Evolutionary conservation across 1,140 invertebrate species (phyloP), one percentile per base, ranked within the genome.

Genomic region (Cyphomyrmex costatus): DNA sequence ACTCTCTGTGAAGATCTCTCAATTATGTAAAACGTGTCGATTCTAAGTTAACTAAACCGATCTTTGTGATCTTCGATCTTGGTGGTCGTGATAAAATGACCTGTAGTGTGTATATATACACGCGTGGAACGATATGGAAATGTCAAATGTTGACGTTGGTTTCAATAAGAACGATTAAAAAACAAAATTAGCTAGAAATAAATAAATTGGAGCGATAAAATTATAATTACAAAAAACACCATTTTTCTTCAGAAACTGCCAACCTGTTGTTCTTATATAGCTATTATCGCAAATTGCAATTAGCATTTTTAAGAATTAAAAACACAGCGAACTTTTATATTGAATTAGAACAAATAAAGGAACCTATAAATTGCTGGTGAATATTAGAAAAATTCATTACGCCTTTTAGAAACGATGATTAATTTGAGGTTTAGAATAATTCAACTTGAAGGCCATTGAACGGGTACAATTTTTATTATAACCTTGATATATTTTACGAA

Each of bases 231-330:
- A 51, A 79, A 27, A 51, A 51, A 68, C n/a, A 36, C 42, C 36
- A 12, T 66, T 66, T 66, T 66, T n/a, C 14, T 51, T 68, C 46
- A 53, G 7, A 66, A 66, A 14, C 27, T 79, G 61, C n/a, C 77
- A 66, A 66, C 46, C 46, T 30, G n/a, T 3, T 78, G 1, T 78
- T 19, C 16, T 51, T 33, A n/a, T 8, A 66, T 51, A 76, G 7
- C 21, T 21, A 24, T 24, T 6, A 51, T 60, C 1, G 21, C 19
- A 78, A 76, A 14, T 19, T 16, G 19, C 3, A 61, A 7, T 36
- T 49, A 77, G 16, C 16, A 42, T 24, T 46, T 63, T 77, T 63
- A 14, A 79, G 6, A 53, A 36, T 27, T 42, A 60, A 61, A 19
- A 77, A n/a, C 12, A 30, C 24, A 46, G 24, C 12, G 12, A 27